Evolutionary conservation across 2,888 invertebrate genomes (phyloP), one percentile per base, ranked within the genome.

Genomic region (Frankliniella fusca): DNA sequence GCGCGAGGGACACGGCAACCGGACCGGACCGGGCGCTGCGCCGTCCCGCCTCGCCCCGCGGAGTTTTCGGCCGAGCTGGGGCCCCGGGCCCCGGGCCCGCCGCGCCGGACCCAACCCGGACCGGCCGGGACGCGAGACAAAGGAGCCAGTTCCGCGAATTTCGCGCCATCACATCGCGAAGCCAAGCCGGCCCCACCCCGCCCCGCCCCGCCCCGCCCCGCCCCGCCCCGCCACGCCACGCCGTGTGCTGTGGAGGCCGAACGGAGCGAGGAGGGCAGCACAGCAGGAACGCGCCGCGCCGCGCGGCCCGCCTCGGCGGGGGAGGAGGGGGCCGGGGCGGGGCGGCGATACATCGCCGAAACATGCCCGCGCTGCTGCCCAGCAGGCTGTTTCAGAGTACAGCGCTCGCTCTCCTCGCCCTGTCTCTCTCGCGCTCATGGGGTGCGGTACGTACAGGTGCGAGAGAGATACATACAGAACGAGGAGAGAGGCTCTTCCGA

Each of bases 21-120:
- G 27, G 70, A 23, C 61, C 61, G n/a, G 20, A n/a, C 20, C 61
- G 15, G 54, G 54, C 54, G 54, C 15, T 18, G 54, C 54, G 54
- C 54, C 15, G 3, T 7, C 5, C 54, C n/a, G 27, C 27, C 23
- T 86, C 86, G 87, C 86, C 86, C 86, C 86, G 85, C 85, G 85
- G 85, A 23, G 70, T 76, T 76, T 76, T 85, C 85, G 85, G 86
- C 85, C 83, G 83, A 83, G 83, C 83, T 83, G 23, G 83, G 81
- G 81, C 61, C 79, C 54, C 38, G 80, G 81, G 79, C 82, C 81
- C 81, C 81, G 79, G 80, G 76, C 65, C 18, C n/a, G 70, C 70
- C n/a, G 23, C n/a, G 70, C 70, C 70, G n/a, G n/a, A n/a, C n/a
- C n/a, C n/a, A n/a, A n/a, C n/a, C n/a, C n/a, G n/a, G n/a, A n/a